Evolutionary conservation across 2,888 invertebrate genomes (phyloP), one percentile per base, ranked within the genome.

Genomic region (Lutraria lutraria): DNA sequence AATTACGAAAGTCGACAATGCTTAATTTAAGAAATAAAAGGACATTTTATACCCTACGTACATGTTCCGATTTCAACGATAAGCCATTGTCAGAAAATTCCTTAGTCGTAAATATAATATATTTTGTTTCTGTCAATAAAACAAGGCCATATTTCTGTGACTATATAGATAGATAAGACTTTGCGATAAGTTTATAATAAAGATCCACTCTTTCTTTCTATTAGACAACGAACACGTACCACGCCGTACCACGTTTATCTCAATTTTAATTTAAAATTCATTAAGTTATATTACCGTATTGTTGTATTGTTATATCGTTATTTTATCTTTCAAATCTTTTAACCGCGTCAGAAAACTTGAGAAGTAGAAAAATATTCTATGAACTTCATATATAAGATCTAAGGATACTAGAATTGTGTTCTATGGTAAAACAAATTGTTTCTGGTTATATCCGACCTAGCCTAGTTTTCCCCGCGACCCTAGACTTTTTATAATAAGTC

Each of bases 1-100:
- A 68, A 56, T 88, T 63, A 63, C 88, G n/a, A 84, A 84, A 43
- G 34, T 31, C 34, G 34, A 76, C 19, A 25, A 31, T 76, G 34
- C 34, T 76, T 34, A 76, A 76, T 76, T 13, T 0, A 8, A 34
- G 76, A 85, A 85, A n/a, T 60, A 31, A 43, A 31, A 12, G 29
- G 76, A 76, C 34, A 76, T 31, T 34, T 76, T 34, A 76, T 76
- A 76, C 76, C 34, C 76, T 34, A 31, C 16, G 13, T 76, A 76
- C 34, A 34, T 76, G 34, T 34, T 3, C 76, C 34, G 29, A 13
- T 76, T 31, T 76, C 25, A 76, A 6, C 34, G 76, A 76, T 76
- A 76, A 76, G 76, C 76, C 25, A 31, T 76, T 76, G 31, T 76
- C 31, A 31, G 29, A 19, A 76, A 25, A 76, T 31, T 15, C 19